phyloP scores from a whole-genome alignment of 35 echinoderm and acorn worm species.

The Heliocidaris tuberculata region DNA sequence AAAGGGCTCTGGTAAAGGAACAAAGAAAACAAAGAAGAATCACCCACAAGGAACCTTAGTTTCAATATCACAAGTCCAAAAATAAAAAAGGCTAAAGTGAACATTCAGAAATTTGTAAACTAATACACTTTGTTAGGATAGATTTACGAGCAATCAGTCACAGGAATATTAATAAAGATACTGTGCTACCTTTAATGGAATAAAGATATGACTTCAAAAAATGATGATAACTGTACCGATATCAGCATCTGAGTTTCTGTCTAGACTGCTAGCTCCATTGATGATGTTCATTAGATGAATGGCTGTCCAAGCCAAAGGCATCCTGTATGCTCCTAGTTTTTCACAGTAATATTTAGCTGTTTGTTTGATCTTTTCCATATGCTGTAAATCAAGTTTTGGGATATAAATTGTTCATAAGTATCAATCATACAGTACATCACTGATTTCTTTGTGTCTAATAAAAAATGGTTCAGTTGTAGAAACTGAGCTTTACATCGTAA shows the following conservation, averaged over 20 bases:
- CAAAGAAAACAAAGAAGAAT: too few species aligned
- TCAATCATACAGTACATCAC: not conserved
- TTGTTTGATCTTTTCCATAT: slow-evolving; percentile 72
- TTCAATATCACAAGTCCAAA: too few species aligned
- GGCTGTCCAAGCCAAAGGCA: slow-evolving; percentile 98
- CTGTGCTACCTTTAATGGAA: too few species aligned
- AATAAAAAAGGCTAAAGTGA: too few species aligned
- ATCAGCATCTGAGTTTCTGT: slow-evolving; percentile 53
- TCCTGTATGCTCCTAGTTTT: slow-evolving; percentile 82
- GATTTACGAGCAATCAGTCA: not conserved
- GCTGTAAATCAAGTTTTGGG: slow-evolving; percentile 47
- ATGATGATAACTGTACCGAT: not conserved
- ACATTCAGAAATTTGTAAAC: too few species aligned
- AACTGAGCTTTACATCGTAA: too few species aligned
- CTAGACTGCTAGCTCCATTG: slow-evolving; percentile 84
- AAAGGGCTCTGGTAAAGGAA: too few species aligned
- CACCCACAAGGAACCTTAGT: too few species aligned
- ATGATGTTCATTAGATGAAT: slow-evolving; percentile 92
- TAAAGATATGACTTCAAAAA: too few species aligned
- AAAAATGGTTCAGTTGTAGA: too few species aligned
- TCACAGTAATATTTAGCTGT: slow-evolving; percentile 91
- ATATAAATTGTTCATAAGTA: not conserved
- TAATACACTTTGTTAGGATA: too few species aligned
- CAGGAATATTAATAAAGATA: not conserved
- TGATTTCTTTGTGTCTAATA: too few species aligned